A percentile compares a stretch with the other conserved stretches of the same genome.
These are phyloP conservation scores for Druceiella hillmani DNA, from an alignment of 2,888 invertebrate species.

Conservation along the genomic window DNA sequence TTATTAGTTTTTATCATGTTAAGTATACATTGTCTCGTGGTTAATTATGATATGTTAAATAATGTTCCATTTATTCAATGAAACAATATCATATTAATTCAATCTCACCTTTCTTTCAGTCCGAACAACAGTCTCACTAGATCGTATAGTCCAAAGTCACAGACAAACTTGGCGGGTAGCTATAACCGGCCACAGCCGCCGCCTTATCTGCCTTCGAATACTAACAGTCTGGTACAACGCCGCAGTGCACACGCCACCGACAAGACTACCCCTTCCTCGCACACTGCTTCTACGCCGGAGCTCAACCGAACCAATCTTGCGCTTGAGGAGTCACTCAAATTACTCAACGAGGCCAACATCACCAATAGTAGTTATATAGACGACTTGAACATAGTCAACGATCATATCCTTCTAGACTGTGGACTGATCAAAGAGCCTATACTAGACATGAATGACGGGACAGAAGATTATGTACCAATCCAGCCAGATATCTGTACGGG, in stretches of 20 bases:
- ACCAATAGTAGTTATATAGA: slow-evolving; percentile 32
- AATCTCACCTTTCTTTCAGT: slow-evolving; percentile 32
- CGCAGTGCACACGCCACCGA: slow-evolving; percentile 28
- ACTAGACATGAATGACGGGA: slow-evolving; percentile 36
- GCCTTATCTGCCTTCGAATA: slow-evolving; percentile 39
- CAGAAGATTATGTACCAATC: slow-evolving; percentile 42
- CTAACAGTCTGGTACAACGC: slow-evolving; percentile 38
- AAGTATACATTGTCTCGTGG: too few relatives aligned
- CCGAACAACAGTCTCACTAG: slow-evolving; percentile 53
- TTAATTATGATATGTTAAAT: too few relatives aligned
- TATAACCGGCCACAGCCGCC: slow-evolving; percentile 49
- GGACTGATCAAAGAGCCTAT: slow-evolving; percentile 32
- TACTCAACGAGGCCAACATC: slow-evolving; percentile 46
- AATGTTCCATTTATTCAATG: too few relatives aligned
- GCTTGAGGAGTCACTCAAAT: slow-evolving; percentile 43
- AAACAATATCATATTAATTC: too few relatives aligned
- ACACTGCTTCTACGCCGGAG: slow-evolving; percentile 34
- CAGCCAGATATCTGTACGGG: slow-evolving; percentile 25
- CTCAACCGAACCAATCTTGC: slow-evolving; percentile 34
- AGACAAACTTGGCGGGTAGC: slow-evolving; percentile 37
- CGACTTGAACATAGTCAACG: slow-evolving; percentile 26
- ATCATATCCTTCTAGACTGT: not conserved
- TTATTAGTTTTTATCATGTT: too few relatives aligned
- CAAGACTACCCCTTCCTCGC: slow-evolving; percentile 29
- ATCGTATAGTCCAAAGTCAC: slow-evolving; percentile 46